A percentile compares a stretch with the other conserved stretches of the same genome.
These are phyloP conservation scores for Euglossa dilemma DNA, from an alignment of 1,140 invertebrate species.

Conservation along the genomic window DNA sequence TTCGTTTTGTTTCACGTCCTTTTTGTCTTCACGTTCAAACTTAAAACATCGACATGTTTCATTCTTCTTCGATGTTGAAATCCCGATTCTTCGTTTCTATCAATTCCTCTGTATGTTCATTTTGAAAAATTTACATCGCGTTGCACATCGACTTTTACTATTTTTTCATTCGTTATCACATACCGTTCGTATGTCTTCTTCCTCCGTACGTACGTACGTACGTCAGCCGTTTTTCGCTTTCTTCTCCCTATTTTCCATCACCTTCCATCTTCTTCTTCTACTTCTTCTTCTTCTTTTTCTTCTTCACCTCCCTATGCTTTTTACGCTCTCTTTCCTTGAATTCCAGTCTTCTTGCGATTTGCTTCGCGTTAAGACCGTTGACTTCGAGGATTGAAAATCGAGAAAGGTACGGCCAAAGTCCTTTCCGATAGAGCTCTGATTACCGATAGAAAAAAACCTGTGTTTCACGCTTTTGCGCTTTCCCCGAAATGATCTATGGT, in stretches of 20 bases:
- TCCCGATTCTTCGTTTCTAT: slow-evolving; percentile 43
- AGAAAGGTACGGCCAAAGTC: slow-evolving; percentile 3
- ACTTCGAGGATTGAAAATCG: neutral
- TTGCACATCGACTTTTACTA: neutral
- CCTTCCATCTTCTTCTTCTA: neutral
- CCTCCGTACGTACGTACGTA: neutral
- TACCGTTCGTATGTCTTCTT: neutral
- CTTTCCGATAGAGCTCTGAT: neutral
- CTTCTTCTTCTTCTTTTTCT: neutral
- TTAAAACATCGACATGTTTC: neutral
- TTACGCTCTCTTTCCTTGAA: neutral
- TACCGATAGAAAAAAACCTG: slow-evolving; percentile 50
- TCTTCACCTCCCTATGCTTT: neutral
- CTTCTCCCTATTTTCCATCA: neutral
- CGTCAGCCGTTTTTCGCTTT: neutral
- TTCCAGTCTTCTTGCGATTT: neutral
- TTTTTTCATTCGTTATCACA: neutral
- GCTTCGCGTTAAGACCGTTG: neutral
- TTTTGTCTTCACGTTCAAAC: neutral
- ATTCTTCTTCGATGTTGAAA: neutral
- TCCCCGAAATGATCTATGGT: slow-evolving; percentile 30
- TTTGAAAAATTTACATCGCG: neutral
- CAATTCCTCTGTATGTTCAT: too few relatives aligned
- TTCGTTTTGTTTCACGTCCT: slow-evolving; percentile 16
- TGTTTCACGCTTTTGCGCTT: slow-evolving; percentile 33